Evolutionary conservation across 2,888 invertebrate genomes (phyloP), one percentile per base, ranked within the genome.

Genomic region (Sphaerophoria rueppellii): DNA sequence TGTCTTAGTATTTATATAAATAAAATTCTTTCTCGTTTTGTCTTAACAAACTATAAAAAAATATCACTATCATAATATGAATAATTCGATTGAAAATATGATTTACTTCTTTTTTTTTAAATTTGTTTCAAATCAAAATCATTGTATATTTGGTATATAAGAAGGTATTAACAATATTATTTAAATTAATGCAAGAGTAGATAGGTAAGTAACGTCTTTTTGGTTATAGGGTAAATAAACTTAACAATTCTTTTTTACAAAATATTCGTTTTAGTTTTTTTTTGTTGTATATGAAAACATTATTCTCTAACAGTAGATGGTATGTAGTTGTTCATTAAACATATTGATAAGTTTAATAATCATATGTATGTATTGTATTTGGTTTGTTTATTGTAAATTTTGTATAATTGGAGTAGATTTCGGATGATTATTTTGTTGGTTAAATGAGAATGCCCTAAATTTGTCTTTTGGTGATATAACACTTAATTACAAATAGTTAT

Each of bases 381-480:
- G 24, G 24, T 50, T 16, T 72, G 40, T 52, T 37, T 75, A 43
- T 58, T 72, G 60, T 76, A 63, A 75, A 76, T 63, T 34, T 72
- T 61, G 63, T 72, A 24, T 75, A 60, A 61, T 70, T 74, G 43
- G 61, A 72, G 77, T 78, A 77, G 65, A 35, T 60, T 60, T 37
- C 65, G 70, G 82, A 82, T 82, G 82, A 78, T 74, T 78, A 71
- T 78, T 7, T 9, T 43, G 11, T 58, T 63, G 65, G n/a, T 48
- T 14, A 43, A 63, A 78, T 55, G 57, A 82, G 70, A 78, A 78
- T 82, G 82, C 82, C 82, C 82, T 82, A 78, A 82, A 78, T 70
- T 70, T 82, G 78, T 82, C 74, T 74, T 24, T 60, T 78, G 57
- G 70, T 63, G 12, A 46, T 73, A 69, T 69, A 61, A 77, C 46